These are phyloP conservation scores for Agrypnia vestita DNA, from an alignment of 1,140 invertebrate genomes.

Conservation along the genomic window DNA sequence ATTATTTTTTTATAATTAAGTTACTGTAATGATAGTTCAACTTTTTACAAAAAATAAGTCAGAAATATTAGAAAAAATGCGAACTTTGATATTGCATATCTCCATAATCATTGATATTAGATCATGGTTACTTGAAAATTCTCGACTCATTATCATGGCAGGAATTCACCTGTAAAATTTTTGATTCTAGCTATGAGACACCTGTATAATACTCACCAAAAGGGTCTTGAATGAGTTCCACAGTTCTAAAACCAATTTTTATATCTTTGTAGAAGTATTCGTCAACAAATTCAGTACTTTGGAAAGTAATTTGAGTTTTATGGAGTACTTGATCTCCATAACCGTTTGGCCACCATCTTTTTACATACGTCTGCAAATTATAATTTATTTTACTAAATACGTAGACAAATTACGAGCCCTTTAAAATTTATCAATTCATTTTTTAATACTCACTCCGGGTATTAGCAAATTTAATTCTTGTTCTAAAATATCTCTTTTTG, in stretches of 20 bases:
- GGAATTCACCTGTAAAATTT: too few species aligned
- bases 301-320: conserved; percentile 74
- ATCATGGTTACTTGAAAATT: too few species aligned
- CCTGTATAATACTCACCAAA: conserved; percentile 69
- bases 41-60: too few species aligned
- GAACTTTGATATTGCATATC: too few species aligned
- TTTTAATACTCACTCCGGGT: conserved; percentile 26
- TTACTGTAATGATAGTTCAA: too few species aligned
- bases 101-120: too few species aligned
- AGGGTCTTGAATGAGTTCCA: conserved; percentile 84
- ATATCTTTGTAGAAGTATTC: conserved; percentile 69
- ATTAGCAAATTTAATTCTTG: conserved; percentile 29
- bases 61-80: too few species aligned
- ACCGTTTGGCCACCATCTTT: conserved; percentile 96
- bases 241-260: conserved; percentile 89
- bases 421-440: background rate
- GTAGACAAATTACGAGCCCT: background rate
- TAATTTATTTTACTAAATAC: too few species aligned
- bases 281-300: conserved; percentile 62
- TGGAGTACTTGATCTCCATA: conserved; percentile 90
- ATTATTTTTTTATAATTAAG: too few species aligned
- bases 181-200: too few species aligned
- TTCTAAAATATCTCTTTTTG: conserved; percentile 32
- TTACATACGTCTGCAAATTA: conserved; percentile 69
- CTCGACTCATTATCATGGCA: too few species aligned